Evolutionary conservation across 2,888 invertebrate species (phyloP).

Genomic region (Protonemura montana): DNA sequence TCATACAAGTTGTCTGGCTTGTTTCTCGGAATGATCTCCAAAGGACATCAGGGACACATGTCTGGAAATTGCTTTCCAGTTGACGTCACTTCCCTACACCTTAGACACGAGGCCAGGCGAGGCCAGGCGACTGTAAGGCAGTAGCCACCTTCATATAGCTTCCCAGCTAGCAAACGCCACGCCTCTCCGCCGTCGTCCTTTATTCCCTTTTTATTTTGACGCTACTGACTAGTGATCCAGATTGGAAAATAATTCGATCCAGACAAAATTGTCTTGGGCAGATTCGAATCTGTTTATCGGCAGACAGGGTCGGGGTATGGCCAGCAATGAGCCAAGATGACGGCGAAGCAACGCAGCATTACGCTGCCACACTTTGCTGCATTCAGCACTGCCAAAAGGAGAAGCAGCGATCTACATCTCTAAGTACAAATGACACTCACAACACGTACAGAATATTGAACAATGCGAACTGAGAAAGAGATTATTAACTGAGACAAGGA

Average conservation of each 20-base stretch:
- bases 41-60: constrained; percentile 40
- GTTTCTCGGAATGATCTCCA: constrained; percentile 32
- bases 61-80: constrained; percentile 37
- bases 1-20: constrained; percentile 35
- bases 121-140: background rate
- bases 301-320: background rate
- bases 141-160: background rate
- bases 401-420: no score
- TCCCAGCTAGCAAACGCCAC: background rate
- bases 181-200: background rate
- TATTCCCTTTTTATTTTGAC: background rate
- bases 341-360: no score
- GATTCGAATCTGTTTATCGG: constrained; percentile 12
- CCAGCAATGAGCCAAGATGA: no score
- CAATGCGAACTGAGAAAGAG: background rate
- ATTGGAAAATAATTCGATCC: constrained; percentile 2
- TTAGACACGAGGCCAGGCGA: background rate
- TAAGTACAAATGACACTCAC: background rate
- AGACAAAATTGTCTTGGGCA: background rate
- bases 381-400: no score
- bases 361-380: no score
- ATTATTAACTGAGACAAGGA: background rate
- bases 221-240: background rate
- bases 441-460: background rate
- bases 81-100: constrained; percentile 9